Conservation (phyloP, 2,888 invertebrate genomes). For the Drosophila ochracea region DNA sequence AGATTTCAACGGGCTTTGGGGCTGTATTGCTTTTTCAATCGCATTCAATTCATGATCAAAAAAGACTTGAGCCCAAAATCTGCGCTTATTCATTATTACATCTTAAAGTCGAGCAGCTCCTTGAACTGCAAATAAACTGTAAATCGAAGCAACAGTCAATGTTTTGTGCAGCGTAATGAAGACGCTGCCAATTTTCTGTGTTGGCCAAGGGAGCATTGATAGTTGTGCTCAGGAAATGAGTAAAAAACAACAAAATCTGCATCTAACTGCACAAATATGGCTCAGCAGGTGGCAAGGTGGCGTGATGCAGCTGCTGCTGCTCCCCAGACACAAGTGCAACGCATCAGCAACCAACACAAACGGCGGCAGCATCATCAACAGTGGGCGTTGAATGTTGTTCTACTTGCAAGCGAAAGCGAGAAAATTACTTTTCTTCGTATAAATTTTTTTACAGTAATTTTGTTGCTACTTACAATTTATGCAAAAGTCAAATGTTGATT, state of each 20-base stretch:
- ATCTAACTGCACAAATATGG: conserved; percentile 39
- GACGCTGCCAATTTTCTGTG: conserved; percentile 21
- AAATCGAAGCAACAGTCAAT: conserved; percentile 56
- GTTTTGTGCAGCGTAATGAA: conserved; percentile 34
- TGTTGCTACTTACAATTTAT: conserved; percentile 76
- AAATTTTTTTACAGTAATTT: conserved; percentile 38
- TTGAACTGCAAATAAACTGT: conserved; percentile 58
- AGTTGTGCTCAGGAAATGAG: conserved; percentile 33
- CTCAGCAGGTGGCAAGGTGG: conserved; percentile 8
- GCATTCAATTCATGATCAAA: conserved; percentile 6
- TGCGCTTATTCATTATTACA: conserved; percentile 2
- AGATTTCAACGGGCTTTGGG: conserved; percentile 57
- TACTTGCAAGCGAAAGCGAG: conserved; percentile 69
- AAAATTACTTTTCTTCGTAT: conserved; percentile 65
- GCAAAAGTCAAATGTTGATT: conserved; percentile 82
- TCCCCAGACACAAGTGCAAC: conserved; percentile 42
- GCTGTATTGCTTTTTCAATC: conserved; percentile 8
- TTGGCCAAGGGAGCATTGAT: background rate
- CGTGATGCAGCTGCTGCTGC: conserved; percentile 4
- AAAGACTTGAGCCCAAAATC: conserved; percentile 19
- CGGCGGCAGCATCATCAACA: conserved; percentile 55
- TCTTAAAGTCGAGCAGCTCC: conserved; percentile 28
- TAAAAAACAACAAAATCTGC: conserved; percentile 49
- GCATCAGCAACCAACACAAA: conserved; percentile 48
- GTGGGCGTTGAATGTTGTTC: conserved; percentile 42